A percentile compares a stretch with the other conserved stretches of the same genome.
Conservation (phyloP, 1,140 invertebrate genomes). For the Papilio polytes region DNA sequence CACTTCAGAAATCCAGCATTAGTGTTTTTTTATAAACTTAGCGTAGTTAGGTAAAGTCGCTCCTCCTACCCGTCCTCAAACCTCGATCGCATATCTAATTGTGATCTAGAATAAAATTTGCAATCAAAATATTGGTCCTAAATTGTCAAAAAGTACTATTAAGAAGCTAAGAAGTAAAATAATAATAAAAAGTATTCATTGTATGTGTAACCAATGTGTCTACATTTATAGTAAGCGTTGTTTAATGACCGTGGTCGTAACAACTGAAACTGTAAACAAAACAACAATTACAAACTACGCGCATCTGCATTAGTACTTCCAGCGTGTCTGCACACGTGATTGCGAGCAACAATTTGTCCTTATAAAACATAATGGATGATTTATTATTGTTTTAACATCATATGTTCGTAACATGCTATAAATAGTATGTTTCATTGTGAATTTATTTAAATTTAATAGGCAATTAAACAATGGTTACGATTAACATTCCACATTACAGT, state of each 20-base stretch:
- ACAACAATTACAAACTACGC: neutral
- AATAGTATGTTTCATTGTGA: neutral
- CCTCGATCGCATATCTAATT: neutral
- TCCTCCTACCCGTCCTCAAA: neutral
- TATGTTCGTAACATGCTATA: neutral
- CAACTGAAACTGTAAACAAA: neutral
- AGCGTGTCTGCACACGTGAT: neutral
- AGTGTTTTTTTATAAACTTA: too few relatives aligned
- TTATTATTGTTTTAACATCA: neutral
- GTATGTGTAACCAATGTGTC: neutral
- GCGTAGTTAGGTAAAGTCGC: too few relatives aligned
- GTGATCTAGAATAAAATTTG: too few relatives aligned
- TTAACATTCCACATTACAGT: neutral
- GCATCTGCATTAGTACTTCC: neutral
- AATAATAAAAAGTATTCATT: neutral
- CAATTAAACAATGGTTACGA: neutral
- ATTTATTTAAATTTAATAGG: neutral
- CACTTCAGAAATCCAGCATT: too few relatives aligned
- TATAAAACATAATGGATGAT: neutral
- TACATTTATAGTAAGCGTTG: neutral
- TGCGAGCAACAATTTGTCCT: constrained; percentile 2
- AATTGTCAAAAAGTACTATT: neutral
- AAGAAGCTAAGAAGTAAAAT: neutral
- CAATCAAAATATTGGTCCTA: neutral
- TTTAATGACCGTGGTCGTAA: neutral